phyloP scores from a whole-genome alignment of 2,888 invertebrate species.

The Ditylenchus weischeri region DNA sequence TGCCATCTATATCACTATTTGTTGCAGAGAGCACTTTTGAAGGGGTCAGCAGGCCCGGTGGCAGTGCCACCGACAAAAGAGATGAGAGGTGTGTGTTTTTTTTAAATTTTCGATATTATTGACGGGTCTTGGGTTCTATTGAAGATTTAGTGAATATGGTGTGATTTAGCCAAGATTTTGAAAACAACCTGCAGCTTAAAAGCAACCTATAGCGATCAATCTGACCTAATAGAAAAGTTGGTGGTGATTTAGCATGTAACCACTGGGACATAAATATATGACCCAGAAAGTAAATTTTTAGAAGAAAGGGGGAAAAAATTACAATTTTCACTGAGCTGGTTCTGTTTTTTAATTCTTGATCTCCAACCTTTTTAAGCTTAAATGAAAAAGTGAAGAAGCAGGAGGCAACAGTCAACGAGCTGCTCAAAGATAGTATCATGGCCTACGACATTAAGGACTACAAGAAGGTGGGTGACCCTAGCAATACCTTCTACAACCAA shows the following conservation, averaged over 20 bases:
- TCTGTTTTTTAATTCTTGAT: background rate
- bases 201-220: no score
- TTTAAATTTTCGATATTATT: background rate
- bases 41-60: slow-evolving; percentile 66
- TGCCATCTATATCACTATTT: background rate
- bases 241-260: no score
- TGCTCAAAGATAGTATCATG: slow-evolving; percentile 85
- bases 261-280: no score
- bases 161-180: background rate
- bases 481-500: background rate
- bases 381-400: slow-evolving; percentile 85
- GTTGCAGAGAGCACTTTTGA: slow-evolving; percentile 67
- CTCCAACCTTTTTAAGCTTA: slow-evolving; percentile 19
- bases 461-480: slow-evolving; percentile 61
- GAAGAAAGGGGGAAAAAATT: no score
- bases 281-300: no score
- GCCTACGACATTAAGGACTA: slow-evolving; percentile 69
- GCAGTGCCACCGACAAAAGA: slow-evolving; percentile 57
- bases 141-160: background rate
- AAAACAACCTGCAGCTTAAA: slow-evolving; percentile 7
- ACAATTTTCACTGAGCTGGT: no score
- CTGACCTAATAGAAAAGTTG: no score
- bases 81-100: slow-evolving; percentile 17
- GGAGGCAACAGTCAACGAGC: slow-evolving; percentile 80
- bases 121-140: background rate